Conservation (phyloP, 2,888 invertebrate species). For the Spisula solida region DNA sequence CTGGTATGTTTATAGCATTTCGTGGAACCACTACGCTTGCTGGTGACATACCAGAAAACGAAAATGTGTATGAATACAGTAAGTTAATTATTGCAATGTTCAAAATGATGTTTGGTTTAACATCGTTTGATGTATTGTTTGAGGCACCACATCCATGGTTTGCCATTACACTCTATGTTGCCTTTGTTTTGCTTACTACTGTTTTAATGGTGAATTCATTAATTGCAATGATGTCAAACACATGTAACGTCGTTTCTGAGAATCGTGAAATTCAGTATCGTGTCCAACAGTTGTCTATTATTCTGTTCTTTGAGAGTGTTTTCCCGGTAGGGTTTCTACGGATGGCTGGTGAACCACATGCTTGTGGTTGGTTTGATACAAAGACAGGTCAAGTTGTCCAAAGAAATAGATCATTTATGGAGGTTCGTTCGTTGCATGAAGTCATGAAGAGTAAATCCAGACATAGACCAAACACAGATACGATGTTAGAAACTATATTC, state of each 20-base stretch:
- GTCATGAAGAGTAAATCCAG: slow-evolving; percentile 59
- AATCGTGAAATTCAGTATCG: slow-evolving; percentile 66
- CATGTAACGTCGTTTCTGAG: slow-evolving; percentile 64
- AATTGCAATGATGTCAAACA: slow-evolving; percentile 71
- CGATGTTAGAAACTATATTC: slow-evolving; percentile 67
- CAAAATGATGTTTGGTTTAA: slow-evolving; percentile 68
- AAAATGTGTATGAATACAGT: slow-evolving; percentile 54
- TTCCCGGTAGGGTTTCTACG: slow-evolving; percentile 55
- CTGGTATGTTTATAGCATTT: slow-evolving; percentile 66
- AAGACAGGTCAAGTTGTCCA: slow-evolving; percentile 27
- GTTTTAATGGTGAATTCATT: slow-evolving; percentile 68
- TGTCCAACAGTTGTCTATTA: slow-evolving; percentile 65
- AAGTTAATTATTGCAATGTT: slow-evolving; percentile 63
- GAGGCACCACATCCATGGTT: slow-evolving; percentile 66
- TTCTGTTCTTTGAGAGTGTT: slow-evolving; percentile 69
- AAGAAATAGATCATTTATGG: slow-evolving; percentile 60
- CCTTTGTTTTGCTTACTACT: slow-evolving; percentile 63
- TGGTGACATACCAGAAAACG: slow-evolving; percentile 36
- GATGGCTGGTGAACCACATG: slow-evolving; percentile 54
- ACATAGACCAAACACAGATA: slow-evolving; percentile 56
- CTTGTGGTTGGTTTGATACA: slow-evolving; percentile 56
- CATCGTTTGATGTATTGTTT: slow-evolving; percentile 62
- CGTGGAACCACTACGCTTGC: slow-evolving; percentile 43
- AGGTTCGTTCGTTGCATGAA: slow-evolving; percentile 64
- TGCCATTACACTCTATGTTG: slow-evolving; percentile 57